phyloP scores from a whole-genome alignment of 1,140 invertebrate genomes.

The Amphibalanus amphitrite region DNA sequence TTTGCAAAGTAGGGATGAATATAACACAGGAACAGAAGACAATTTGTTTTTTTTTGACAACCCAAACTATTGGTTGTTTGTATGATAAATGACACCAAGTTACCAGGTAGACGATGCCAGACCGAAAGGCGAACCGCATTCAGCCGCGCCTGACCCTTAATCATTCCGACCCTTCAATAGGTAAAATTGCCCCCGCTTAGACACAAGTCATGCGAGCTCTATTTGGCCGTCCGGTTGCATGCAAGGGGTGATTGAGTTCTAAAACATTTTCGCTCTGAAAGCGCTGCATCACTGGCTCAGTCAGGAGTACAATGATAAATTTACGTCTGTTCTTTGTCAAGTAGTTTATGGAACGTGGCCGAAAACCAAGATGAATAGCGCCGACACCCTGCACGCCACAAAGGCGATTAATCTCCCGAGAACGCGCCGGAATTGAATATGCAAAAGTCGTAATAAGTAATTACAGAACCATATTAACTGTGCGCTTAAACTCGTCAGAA shows the following conservation, averaged over 20 bases:
- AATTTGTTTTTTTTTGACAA: too few relatives aligned
- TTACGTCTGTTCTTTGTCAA: background rate
- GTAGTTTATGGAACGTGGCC: background rate
- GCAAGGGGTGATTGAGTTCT: background rate
- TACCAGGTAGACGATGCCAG: too few relatives aligned
- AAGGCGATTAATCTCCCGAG: background rate
- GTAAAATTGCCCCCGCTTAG: too few relatives aligned
- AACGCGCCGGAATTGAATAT: background rate
- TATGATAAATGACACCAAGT: too few relatives aligned
- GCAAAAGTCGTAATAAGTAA: slow-evolving; percentile 1
- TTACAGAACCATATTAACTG: background rate
- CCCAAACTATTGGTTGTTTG: too few relatives aligned
- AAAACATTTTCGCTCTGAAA: background rate
- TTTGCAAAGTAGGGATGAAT: too few relatives aligned
- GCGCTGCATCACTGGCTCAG: background rate
- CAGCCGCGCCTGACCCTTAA: too few relatives aligned
- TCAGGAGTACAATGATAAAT: slow-evolving; percentile 2
- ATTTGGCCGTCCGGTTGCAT: background rate
- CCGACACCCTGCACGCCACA: background rate
- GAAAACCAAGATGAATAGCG: background rate
- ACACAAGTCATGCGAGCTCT: too few relatives aligned
- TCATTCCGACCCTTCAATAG: too few relatives aligned
- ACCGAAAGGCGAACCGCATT: too few relatives aligned
- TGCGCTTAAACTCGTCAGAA: background rate
- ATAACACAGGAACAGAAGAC: too few relatives aligned